A percentile compares a stretch with the other conserved stretches of the same genome.
These are phyloP conservation scores for Cheilosia grossa DNA, from an alignment of 2,888 invertebrate genomes.

Conservation along the genomic window DNA sequence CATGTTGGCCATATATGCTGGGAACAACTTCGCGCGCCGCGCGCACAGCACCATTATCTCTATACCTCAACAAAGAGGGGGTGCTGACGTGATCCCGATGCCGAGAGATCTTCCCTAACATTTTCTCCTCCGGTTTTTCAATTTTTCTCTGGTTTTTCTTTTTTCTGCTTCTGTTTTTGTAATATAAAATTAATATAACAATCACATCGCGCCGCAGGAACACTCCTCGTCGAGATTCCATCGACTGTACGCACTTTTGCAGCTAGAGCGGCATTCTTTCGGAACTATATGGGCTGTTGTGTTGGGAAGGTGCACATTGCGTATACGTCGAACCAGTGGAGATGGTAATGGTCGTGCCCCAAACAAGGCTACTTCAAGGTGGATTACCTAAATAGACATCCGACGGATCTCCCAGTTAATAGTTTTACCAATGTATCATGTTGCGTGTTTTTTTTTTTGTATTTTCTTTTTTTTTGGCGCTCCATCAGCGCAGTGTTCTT, in stretches of 20 bases:
- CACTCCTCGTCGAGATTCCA: slow-evolving; percentile 65
- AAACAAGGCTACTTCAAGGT: slow-evolving; percentile 74
- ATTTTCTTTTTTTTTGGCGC: slow-evolving; percentile 28
- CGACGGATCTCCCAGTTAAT: slow-evolving; percentile 73
- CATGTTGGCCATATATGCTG: slow-evolving; percentile 66
- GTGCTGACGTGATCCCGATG: slow-evolving; percentile 48
- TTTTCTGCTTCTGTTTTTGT: slow-evolving; percentile 14
- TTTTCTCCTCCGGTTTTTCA: slow-evolving; percentile 51
- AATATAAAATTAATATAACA: slow-evolving; percentile 72
- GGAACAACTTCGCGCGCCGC: slow-evolving; percentile 64
- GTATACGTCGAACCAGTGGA: slow-evolving; percentile 19
- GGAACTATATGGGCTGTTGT: slow-evolving; percentile 72
- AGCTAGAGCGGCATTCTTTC: slow-evolving; percentile 60
- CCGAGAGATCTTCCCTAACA: slow-evolving; percentile 44
- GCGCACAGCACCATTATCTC: slow-evolving; percentile 9
- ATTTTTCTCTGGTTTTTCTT: slow-evolving; percentile 4
- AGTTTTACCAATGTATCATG: slow-evolving; percentile 74
- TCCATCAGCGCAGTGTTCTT: slow-evolving; percentile 48
- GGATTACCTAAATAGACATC: slow-evolving; percentile 75
- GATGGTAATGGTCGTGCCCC: slow-evolving; percentile 66
- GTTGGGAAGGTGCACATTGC: slow-evolving; percentile 65
- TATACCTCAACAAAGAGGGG: slow-evolving; percentile 58
- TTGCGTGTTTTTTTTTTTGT: slow-evolving; percentile 29
- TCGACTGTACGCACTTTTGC: slow-evolving; percentile 35
- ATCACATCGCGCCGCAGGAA: slow-evolving; percentile 65